Evolutionary conservation across 2,113 vertebrate genomes (phyloP).

Genomic region (Saimiri boliviensis): DNA sequence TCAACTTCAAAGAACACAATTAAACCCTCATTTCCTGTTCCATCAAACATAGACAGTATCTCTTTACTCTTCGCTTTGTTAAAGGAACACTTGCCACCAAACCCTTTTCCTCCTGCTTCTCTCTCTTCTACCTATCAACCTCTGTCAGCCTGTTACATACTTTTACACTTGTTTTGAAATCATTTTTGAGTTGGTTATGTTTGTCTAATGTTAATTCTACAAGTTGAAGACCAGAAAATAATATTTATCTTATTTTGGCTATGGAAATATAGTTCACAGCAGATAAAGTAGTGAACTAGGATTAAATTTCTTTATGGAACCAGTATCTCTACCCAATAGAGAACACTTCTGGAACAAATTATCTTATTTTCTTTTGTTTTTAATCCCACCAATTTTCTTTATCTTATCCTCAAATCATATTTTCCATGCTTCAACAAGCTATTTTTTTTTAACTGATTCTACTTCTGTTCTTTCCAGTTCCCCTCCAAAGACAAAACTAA

Average conservation of each 20-base stretch:
- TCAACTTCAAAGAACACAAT: constrained; percentile 34
- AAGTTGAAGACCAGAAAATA: neutral
- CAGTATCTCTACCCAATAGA: neutral
- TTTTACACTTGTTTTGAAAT: neutral
- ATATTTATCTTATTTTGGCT: neutral
- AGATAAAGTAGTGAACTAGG: neutral
- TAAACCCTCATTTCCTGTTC: neutral
- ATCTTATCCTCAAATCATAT: neutral
- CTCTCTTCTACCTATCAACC: neutral
- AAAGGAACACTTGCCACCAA: neutral
- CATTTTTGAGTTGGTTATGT: neutral
- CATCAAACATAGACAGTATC: neutral
- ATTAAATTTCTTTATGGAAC: neutral
- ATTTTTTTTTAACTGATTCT: neutral
- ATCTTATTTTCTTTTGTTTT: neutral
- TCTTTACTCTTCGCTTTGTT: neutral
- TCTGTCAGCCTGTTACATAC: neutral
- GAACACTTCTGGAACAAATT: neutral
- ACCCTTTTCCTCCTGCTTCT: too few relatives aligned
- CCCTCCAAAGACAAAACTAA: neutral
- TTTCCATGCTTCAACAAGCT: neutral
- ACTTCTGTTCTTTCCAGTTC: neutral
- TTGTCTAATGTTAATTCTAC: neutral
- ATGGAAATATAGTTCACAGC: neutral
- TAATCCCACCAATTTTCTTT: neutral